Conservation (phyloP, 2,113 vertebrate genomes). For the Emydocephalus ijimae region DNA sequence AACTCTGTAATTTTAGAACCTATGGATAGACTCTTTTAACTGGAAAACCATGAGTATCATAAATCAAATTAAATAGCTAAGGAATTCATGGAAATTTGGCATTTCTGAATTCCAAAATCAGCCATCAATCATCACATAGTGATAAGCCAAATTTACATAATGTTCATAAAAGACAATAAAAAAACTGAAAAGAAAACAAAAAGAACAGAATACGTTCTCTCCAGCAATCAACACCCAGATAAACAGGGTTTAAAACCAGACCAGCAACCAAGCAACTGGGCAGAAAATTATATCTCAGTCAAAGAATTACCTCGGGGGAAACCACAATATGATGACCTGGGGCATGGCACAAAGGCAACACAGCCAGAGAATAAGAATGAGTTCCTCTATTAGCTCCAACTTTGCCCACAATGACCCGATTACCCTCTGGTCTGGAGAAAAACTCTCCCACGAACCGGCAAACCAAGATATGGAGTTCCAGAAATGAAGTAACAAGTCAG, state of each 20-base stretch:
- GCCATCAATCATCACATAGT: background rate
- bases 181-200: background rate
- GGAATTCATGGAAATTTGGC: background rate
- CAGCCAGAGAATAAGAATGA: no score
- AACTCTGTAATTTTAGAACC: background rate
- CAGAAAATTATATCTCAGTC: background rate
- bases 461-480: no score
- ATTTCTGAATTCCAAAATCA: background rate
- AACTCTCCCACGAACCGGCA: no score
- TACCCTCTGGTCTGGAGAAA: no score
- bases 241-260: background rate
- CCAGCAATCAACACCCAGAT: background rate
- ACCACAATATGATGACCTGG: background rate
- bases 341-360: no score
- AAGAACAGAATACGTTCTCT: background rate
- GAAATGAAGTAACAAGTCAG: no score
- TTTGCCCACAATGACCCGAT: no score
- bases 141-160: background rate
- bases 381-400: no score
- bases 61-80: background rate
- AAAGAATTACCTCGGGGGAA: background rate
- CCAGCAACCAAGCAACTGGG: background rate
- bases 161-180: background rate
- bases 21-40: background rate
- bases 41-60: background rate